Base-by-base conservation (phyloP, 2,797 vertebrate species). In the Potorous gilbertii region DNA sequence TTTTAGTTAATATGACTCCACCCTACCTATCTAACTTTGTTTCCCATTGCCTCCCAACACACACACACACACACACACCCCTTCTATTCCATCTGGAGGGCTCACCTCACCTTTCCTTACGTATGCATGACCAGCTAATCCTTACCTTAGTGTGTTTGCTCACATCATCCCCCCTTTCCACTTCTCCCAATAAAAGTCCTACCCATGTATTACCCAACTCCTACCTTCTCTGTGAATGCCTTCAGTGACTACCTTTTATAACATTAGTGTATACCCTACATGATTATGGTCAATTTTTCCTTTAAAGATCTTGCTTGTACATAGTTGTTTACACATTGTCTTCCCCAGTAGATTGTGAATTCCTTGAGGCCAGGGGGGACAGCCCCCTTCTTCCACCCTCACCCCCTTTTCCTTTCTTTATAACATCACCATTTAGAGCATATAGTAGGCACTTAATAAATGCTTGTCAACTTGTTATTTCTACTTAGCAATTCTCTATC, bases 11-110 rank as follows among this genome's bases (percentile, higher is more conserved):
- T 8, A 0, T 31, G 62, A 87, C 6, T n/a, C 90, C 91, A 55
- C 54, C 91, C 59, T 90, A 1, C 14, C 57, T 93, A 89, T 81
- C 93, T 52, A 52, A 74, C 56, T 56, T 92, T 94, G 56, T 92
- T 95, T 96, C 54, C 91, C 31, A 9, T 3, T 46, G 12, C 92
- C 56, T 93, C 91, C 90, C 93, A 59, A 95, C 62, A 66, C 34
- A n/a, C 34, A 66, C 34, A n/a, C 34, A 62, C 59, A 66, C 31
- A 34, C 11, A 34, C 13, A n/a, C 14, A n/a, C 56, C 62, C 18
- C 29, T 95, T 96, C 56, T 16, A 56, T 94, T 66, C n/a, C 8
- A 34, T 59, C 91, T 66, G 34, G 18, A 91, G 92, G 89, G n/a
- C 57, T 93, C 29, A 93, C 52, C 92, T 95, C 55, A 92, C 52